phyloP scores from a whole-genome alignment of 2,113 vertebrate genomes.

The Cyphomyrus plagiostoma region DNA sequence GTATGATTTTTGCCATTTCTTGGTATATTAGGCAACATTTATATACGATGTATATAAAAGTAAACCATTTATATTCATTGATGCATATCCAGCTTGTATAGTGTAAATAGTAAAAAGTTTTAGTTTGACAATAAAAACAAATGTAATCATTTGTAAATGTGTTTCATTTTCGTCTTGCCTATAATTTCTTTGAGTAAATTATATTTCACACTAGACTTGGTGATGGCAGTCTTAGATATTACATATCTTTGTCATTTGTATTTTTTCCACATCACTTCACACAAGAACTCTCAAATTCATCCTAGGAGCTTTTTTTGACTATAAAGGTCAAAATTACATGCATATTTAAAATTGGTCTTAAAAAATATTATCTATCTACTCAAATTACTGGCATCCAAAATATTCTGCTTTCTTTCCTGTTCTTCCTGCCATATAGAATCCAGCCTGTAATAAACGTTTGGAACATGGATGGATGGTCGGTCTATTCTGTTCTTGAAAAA shows the following conservation, averaged over 20 bases:
- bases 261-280: not conserved
- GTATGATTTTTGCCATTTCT: constrained; percentile 37
- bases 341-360: not conserved
- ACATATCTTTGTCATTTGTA: not conserved
- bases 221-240: not conserved
- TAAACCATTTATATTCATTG: constrained; percentile 59
- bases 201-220: not conserved
- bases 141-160: constrained; percentile 59
- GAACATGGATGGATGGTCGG: not conserved
- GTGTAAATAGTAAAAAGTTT: constrained; percentile 68
- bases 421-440: not conserved
- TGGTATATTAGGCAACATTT: constrained; percentile 43
- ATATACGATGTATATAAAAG: constrained; percentile 65
- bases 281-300: not conserved
- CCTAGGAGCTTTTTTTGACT: not conserved
- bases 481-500: not conserved
- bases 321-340: not conserved
- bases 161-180: constrained; percentile 23
- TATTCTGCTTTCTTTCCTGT: not conserved
- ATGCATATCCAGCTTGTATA: constrained; percentile 63
- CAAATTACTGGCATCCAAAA: not conserved
- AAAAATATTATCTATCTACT: not conserved
- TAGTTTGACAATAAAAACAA: constrained; percentile 68
- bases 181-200: not conserved
- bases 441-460: not conserved